These are phyloP conservation scores for Characodon lateralis DNA, from an alignment of 2,797 vertebrate species.

Conservation along the genomic window DNA sequence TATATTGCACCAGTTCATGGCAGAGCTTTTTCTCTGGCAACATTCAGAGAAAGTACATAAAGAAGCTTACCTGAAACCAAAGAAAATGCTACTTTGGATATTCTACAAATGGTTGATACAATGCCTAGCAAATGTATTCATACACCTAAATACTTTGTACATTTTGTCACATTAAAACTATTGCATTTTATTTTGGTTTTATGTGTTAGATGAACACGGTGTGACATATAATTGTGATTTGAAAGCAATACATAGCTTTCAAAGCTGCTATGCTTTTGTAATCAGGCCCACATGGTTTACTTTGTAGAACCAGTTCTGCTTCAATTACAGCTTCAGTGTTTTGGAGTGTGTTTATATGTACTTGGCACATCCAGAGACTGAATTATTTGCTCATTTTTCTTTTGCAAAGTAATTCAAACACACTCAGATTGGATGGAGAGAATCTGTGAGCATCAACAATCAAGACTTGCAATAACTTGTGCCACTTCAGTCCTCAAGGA, in stretches of 20 bases:
- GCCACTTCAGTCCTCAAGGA: neutral
- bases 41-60: no score
- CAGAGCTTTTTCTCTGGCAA: no score
- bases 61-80: neutral
- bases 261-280: neutral
- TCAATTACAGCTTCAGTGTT: neutral
- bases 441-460: neutral
- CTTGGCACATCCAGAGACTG: neutral
- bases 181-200: neutral
- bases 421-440: neutral
- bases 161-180: neutral
- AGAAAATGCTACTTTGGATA: neutral
- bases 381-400: neutral
- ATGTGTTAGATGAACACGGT: neutral
- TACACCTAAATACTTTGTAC: neutral
- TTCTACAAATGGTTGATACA: neutral
- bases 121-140: neutral
- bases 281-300: neutral
- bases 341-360: neutral
- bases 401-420: neutral
- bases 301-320: neutral
- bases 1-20: neutral
- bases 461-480: neutral
- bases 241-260: neutral
- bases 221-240: neutral